Conservation (phyloP, 2,113 vertebrate genomes). For the Perca schrenkii region DNA sequence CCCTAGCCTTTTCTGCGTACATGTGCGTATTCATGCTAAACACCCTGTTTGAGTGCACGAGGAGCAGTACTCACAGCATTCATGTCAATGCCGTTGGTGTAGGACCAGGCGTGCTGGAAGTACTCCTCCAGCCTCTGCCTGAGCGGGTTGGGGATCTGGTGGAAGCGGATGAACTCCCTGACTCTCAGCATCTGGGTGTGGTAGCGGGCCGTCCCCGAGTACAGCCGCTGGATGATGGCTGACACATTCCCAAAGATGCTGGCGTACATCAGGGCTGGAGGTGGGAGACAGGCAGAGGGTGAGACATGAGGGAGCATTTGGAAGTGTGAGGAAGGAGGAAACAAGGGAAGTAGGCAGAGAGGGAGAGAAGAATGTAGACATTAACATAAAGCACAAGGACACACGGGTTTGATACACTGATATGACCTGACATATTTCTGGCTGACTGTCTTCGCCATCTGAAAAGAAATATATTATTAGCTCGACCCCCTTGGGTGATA, state of each 20-base stretch:
- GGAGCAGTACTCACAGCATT: constrained; percentile 85
- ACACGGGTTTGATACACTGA: neutral
- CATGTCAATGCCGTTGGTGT: constrained; percentile 93
- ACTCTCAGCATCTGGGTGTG: constrained; percentile 93
- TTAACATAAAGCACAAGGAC: neutral
- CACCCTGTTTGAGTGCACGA: neutral
- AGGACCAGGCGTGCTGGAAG: constrained; percentile 92
- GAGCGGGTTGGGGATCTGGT: constrained; percentile 91
- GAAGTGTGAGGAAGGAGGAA: neutral
- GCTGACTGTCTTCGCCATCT: neutral
- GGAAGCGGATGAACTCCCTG: constrained; percentile 90
- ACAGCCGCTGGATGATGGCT: constrained; percentile 92
- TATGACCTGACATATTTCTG: constrained; percentile 10
- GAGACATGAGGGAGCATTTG: neutral
- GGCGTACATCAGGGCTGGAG: constrained; percentile 91
- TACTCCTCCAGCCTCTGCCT: constrained; percentile 90
- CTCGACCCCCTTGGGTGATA: neutral
- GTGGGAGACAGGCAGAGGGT: constrained; percentile 4
- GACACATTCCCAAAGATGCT: constrained; percentile 94
- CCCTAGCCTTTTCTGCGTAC: constrained; percentile 29
- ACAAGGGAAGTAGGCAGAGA: neutral
- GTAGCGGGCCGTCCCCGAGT: constrained; percentile 91
- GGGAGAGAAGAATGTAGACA: neutral
- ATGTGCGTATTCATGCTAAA: constrained; percentile 43
- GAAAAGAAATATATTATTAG: constrained; percentile 3